phyloP scores from a whole-genome alignment of 1,140 invertebrate species.

The Drosophila ohnishii region DNA sequence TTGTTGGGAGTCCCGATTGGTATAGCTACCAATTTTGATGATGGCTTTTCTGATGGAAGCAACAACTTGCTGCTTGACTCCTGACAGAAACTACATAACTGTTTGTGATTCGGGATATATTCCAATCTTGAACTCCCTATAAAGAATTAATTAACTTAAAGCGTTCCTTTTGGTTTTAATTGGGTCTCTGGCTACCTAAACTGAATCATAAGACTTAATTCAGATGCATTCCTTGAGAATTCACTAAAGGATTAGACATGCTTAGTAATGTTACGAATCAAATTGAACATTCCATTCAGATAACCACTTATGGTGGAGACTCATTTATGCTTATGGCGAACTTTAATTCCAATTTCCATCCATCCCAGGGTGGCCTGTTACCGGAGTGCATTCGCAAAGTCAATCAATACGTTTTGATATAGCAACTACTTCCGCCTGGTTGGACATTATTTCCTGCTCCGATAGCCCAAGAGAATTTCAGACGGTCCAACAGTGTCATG shows the following conservation, averaged over 20 bases:
- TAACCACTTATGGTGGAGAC: constrained; percentile 10
- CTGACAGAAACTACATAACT: too few relatives aligned
- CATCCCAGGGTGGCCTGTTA: constrained; percentile 12
- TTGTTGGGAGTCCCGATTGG: too few relatives aligned
- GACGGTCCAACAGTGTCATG: constrained; percentile 46
- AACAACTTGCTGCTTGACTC: too few relatives aligned
- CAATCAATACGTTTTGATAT: constrained; percentile 68
- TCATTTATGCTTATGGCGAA: constrained; percentile 40
- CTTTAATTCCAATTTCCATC: constrained; percentile 50
- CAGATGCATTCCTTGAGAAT: neutral
- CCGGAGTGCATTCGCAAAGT: constrained; percentile 60
- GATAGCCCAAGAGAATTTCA: constrained; percentile 34
- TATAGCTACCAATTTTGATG: too few relatives aligned
- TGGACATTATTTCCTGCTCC: constrained; percentile 68
- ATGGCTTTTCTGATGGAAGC: too few relatives aligned
- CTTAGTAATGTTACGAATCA: neutral
- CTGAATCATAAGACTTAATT: neutral
- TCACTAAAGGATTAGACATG: neutral
- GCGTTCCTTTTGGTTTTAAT: neutral
- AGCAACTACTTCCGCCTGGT: constrained; percentile 69
- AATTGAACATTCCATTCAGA: constrained; percentile 6
- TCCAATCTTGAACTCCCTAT: too few relatives aligned
- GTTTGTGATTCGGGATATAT: too few relatives aligned
- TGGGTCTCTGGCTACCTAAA: neutral
- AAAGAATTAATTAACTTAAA: neutral